Evolutionary conservation across 2,888 invertebrate species (phyloP).

Genomic region (Philereme transversata): DNA sequence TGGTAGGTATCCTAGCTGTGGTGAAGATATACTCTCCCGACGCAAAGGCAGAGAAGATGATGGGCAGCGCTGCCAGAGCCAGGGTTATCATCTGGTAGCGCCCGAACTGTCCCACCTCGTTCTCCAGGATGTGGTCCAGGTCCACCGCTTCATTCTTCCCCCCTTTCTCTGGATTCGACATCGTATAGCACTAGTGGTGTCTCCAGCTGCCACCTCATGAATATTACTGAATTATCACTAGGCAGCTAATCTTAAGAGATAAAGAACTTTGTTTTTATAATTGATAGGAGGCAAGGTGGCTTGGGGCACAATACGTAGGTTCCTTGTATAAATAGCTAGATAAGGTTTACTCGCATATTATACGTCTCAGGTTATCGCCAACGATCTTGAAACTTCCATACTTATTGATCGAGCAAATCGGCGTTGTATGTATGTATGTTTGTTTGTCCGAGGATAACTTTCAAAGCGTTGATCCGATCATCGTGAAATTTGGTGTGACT

Average conservation of each 20-base stretch:
- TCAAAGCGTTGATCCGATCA: too few species aligned
- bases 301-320: too few species aligned
- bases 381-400: too few species aligned
- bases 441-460: too few species aligned
- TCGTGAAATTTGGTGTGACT: too few species aligned
- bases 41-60: conserved; percentile 74
- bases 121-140: conserved; percentile 64
- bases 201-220: conserved; percentile 13
- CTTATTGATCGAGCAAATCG: too few species aligned
- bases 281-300: too few species aligned
- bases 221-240: conserved; percentile 20
- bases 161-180: conserved; percentile 53
- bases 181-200: conserved; percentile 30
- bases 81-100: conserved; percentile 68
- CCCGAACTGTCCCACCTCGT: conserved; percentile 75
- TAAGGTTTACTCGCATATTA: too few species aligned
- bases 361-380: too few species aligned
- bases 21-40: conserved; percentile 77
- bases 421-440: too few species aligned
- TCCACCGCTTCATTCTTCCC: conserved; percentile 51
- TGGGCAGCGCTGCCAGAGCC: conserved; percentile 65
- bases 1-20: conserved; percentile 69
- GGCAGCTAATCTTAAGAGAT: conserved; percentile 5
- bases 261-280: neutral
- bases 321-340: too few species aligned